These are phyloP conservation scores for Tetramorium simillimum DNA, from an alignment of 1,140 invertebrate genomes.

Conservation along the genomic window DNA sequence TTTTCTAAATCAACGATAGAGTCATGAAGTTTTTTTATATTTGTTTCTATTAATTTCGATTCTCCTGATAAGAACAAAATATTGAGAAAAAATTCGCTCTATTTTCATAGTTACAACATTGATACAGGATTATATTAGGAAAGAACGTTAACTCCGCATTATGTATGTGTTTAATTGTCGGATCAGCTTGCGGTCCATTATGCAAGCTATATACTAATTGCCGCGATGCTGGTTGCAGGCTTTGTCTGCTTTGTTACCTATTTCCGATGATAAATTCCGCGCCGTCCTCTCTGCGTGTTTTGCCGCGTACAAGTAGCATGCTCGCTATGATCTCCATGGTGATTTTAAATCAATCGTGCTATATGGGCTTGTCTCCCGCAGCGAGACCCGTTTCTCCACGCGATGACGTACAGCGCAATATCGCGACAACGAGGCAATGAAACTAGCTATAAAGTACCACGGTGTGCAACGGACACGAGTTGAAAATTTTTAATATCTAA, in stretches of 20 bases:
- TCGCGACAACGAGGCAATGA: constrained; percentile 14
- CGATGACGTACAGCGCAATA: constrained; percentile 15
- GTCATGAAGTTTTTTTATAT: neutral
- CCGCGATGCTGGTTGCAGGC: constrained; percentile 28
- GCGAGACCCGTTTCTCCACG: constrained; percentile 13
- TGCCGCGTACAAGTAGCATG: constrained; percentile 33
- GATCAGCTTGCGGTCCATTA: neutral
- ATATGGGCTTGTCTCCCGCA: constrained; percentile 31
- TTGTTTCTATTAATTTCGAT: neutral
- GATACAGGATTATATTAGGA: neutral
- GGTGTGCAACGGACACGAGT: neutral
- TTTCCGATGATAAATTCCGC: constrained; percentile 45
- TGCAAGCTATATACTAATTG: constrained; percentile 30
- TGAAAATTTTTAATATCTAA: constrained; percentile 1
- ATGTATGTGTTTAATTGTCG: neutral
- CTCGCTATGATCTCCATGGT: constrained; percentile 48
- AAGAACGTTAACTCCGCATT: neutral
- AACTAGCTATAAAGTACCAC: constrained; percentile 2
- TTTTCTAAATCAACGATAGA: neutral
- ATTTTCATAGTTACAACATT: neutral
- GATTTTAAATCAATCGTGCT: constrained; percentile 45
- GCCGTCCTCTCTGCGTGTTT: constrained; percentile 26
- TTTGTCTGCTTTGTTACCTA: constrained; percentile 45
- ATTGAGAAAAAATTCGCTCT: neutral
- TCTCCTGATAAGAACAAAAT: too few species aligned